Base-by-base conservation (phyloP, 2,888 invertebrate genomes). In the Tetropium fuscum region DNA sequence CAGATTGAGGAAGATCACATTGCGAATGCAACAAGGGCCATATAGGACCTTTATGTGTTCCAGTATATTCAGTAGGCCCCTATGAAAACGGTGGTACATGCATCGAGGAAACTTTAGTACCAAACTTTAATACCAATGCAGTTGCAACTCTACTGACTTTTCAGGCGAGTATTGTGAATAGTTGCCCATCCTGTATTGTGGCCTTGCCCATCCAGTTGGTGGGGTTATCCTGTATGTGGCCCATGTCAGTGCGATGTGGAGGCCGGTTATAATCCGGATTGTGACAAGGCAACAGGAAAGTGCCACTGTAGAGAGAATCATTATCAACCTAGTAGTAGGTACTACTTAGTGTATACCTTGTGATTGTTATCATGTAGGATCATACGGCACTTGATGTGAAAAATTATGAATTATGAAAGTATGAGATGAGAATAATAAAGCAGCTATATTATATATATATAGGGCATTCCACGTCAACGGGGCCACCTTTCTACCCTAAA, bases 191-290 rank as follows among this genome's bases (percentile, higher is more conserved):
- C 88, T n/a, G n/a, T n/a, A n/a, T n/a, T n/a, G n/a, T n/a, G 88
- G 61, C 90, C 90, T 0, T 98, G 98, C 71, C 96, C 97, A 0
- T 88, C 94, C 0, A 93, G 94, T 11, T 98, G 95, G 97, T 97
- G 96, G 95, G 97, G 97, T 0, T 89, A 88, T 66, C 92, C 91
- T 0, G 92, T 95, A 3, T 98, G 98, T 82, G 98, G 97, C 0
- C 98, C 98, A 0, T 98, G 98, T 77, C 88, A 90, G 59, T 98
- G 98, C 78, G 90, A 92, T 71, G 85, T 88, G 0, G 86, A 89
- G 10, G 88, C 88, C 53, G 97, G 97, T 0, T 66, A 68, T 25
- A 93, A 96, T 78, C 93, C 95, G 0, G 92, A 94, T 75, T 98
- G 98, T 80, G 90, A 97, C 78, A 91, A 93, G 71, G 87, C 86